A percentile compares a stretch with the other conserved stretches of the same genome.
Conservation (phyloP, 2,888 invertebrate species). For the Homarus gammarus region DNA sequence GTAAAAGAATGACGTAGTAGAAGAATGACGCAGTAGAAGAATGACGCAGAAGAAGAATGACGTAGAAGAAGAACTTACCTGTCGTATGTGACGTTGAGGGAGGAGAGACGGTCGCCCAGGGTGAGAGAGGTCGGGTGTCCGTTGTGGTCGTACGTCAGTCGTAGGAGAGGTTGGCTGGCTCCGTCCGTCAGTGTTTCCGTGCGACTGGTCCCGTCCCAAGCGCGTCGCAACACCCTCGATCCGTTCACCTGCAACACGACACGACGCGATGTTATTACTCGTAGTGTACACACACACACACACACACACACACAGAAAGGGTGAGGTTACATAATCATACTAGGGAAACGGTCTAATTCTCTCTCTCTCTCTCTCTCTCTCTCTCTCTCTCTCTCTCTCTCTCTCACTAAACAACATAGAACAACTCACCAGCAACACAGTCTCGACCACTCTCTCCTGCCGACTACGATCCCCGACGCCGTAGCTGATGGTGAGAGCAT, state of each 20-base stretch:
- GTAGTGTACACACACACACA: background rate
- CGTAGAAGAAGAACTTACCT: slow-evolving; percentile 79
- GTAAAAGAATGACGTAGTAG: too few relatives aligned
- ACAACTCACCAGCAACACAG: slow-evolving; percentile 79
- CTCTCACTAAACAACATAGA: too few relatives aligned
- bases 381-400: too few relatives aligned
- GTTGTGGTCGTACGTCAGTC: slow-evolving; percentile 92
- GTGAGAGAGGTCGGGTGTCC: slow-evolving; percentile 92
- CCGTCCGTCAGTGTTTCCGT: slow-evolving; percentile 94
- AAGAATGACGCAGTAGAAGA: too few relatives aligned
- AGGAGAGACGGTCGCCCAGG: slow-evolving; percentile 85
- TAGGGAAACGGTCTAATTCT: too few relatives aligned
- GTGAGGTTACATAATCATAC: background rate
- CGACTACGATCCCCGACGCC: slow-evolving; percentile 87
- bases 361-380: too few relatives aligned
- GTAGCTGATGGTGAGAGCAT: slow-evolving; percentile 89
- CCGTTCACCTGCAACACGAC: slow-evolving; percentile 87
- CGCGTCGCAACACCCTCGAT: slow-evolving; percentile 91
- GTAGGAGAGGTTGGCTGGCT: slow-evolving; percentile 88
- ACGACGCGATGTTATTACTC: background rate
- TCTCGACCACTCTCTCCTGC: slow-evolving; percentile 89
- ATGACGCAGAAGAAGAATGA: too few relatives aligned
- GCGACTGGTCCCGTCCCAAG: slow-evolving; percentile 94
- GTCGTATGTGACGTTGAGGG: slow-evolving; percentile 93
- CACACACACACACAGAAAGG: background rate